phyloP scores from a whole-genome alignment of 2,797 vertebrate genomes.

The Acanthurus tractus region DNA sequence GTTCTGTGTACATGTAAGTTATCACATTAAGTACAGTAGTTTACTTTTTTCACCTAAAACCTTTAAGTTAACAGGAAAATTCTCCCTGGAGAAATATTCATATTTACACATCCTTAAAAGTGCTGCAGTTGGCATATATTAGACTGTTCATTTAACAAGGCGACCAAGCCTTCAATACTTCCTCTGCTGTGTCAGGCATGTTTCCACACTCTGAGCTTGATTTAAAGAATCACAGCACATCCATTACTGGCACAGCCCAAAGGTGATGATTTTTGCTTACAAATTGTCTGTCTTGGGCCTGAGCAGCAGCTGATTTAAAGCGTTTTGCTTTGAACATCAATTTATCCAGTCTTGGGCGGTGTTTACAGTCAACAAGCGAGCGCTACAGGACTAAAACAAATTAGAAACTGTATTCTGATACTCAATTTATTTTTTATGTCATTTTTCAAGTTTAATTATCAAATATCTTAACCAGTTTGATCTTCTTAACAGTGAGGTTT shows the following conservation, averaged over 20 bases:
- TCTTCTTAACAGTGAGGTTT: not conserved
- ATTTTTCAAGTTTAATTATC: not conserved
- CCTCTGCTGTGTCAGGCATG: constrained; percentile 68
- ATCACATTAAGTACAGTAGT: not conserved
- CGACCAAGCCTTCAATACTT: constrained; percentile 56
- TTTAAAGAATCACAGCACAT: constrained; percentile 59
- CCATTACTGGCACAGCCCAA: constrained; percentile 18
- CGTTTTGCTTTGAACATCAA: constrained; percentile 15
- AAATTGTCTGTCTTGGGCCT: not conserved
- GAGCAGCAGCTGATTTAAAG: constrained; percentile 5
- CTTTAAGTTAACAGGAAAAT: constrained; percentile 32
- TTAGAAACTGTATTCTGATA: not conserved
- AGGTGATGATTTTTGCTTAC: constrained; percentile 36
- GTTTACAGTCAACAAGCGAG: constrained; percentile 5
- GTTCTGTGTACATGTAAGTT: not conserved
- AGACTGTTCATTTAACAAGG: constrained; percentile 69
- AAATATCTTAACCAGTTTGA: not conserved
- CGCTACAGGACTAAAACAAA: not conserved
- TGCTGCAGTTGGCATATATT: constrained; percentile 63
- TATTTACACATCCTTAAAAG: constrained; percentile 57
- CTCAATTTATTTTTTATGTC: not conserved
- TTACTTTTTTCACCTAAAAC: constrained; percentile 22
- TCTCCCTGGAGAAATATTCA: constrained; percentile 31
- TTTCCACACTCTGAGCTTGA: constrained; percentile 62
- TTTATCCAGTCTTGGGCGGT: not conserved